phyloP scores from a whole-genome alignment of 2,888 invertebrate genomes.

The Latrodectus hesperus region DNA sequence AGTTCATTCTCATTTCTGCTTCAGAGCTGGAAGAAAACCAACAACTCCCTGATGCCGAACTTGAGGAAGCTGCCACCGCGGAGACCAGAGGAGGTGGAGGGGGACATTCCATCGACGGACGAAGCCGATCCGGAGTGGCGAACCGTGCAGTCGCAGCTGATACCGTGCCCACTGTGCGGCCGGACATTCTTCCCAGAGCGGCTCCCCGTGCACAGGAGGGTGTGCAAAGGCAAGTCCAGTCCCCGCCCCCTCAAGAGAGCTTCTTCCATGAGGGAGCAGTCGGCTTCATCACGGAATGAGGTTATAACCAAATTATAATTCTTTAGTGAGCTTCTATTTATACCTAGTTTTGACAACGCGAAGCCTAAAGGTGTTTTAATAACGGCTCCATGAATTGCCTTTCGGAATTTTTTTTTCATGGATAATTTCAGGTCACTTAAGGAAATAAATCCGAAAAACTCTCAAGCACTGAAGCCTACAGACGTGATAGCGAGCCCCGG shows the following conservation, averaged over 20 bases:
- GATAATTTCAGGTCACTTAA: no score
- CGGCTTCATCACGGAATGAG: slow-evolving; percentile 39
- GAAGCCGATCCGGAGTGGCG: slow-evolving; percentile 78
- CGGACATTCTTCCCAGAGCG: slow-evolving; percentile 83
- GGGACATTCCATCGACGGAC: slow-evolving; percentile 71
- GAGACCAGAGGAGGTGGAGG: slow-evolving; percentile 7
- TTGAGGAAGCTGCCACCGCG: slow-evolving; percentile 74
- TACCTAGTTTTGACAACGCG: no score
- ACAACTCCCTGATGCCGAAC: slow-evolving; percentile 78
- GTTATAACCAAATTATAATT: slow-evolving; percentile 10
- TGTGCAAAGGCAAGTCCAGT: slow-evolving; percentile 75
- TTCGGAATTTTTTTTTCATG: no score
- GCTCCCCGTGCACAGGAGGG: slow-evolving; percentile 80
- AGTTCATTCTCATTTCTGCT: no score
- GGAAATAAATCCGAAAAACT: no score
- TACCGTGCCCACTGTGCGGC: slow-evolving; percentile 81
- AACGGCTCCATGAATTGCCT: no score
- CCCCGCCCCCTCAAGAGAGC: slow-evolving; percentile 47
- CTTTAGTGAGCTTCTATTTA: no score
- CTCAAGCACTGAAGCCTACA: no score
- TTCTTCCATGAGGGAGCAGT: slow-evolving; percentile 52
- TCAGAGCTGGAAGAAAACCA: slow-evolving; percentile 78
- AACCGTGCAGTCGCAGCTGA: slow-evolving; percentile 78
- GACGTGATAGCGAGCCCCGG: no score
- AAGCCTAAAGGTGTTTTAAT: no score